A percentile compares a stretch with the other conserved stretches of the same genome.
Conservation (phyloP, 2,113 vertebrate genomes). For the Clupea harengus region DNA sequence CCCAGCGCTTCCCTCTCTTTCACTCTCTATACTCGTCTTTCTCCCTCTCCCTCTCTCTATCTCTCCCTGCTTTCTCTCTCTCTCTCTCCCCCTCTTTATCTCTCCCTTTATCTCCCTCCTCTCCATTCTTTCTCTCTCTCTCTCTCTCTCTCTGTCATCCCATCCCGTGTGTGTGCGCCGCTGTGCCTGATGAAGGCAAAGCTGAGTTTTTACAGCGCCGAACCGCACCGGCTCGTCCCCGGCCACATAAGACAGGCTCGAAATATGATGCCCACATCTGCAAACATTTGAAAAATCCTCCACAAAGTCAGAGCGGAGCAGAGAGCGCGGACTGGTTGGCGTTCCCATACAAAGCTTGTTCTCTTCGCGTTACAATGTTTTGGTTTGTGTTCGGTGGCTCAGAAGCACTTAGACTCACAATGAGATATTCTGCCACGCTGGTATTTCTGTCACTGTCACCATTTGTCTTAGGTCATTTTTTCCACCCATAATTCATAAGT, state of each 20-base stretch:
- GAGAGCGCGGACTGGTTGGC: constrained; percentile 54
- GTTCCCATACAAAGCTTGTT: constrained; percentile 28
- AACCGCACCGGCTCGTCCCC: constrained; percentile 64
- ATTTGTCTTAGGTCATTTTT: constrained; percentile 9
- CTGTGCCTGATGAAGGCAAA: constrained; percentile 62
- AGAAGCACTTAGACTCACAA: constrained; percentile 4
- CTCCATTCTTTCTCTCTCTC: constrained; percentile 60
- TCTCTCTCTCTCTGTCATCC: constrained; percentile 28
- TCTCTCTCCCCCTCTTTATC: neutral
- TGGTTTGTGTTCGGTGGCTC: constrained; percentile 21
- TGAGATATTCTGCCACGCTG: neutral
- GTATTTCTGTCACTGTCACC: constrained; percentile 7
- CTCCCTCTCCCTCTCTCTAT: neutral
- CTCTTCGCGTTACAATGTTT: constrained; percentile 49
- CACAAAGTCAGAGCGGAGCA: constrained; percentile 55
- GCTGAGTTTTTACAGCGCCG: constrained; percentile 66
- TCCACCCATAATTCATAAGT: neutral
- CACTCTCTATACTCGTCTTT: constrained; percentile 41
- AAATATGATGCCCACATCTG: constrained; percentile 77
- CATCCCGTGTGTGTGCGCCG: constrained; percentile 56
- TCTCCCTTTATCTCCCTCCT: neutral
- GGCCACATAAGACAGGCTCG: constrained; percentile 66
- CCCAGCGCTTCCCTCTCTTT: constrained; percentile 64
- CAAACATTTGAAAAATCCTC: constrained; percentile 77
- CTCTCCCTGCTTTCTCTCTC: neutral